phyloP scores from a whole-genome alignment of 2,888 invertebrate species.

The Cantharis rufa region DNA sequence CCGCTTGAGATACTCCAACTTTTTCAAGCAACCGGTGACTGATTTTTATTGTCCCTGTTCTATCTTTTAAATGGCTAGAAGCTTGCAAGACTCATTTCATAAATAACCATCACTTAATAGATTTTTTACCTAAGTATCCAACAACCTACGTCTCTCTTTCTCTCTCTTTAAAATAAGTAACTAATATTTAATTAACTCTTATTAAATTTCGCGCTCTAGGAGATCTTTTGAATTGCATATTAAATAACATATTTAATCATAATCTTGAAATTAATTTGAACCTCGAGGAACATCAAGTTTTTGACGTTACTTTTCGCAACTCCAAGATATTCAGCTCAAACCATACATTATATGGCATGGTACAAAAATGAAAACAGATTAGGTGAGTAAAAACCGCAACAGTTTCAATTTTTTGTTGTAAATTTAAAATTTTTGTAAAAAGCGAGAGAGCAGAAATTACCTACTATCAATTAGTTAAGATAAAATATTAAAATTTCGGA shows the following conservation, averaged over 20 bases:
- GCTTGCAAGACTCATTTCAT: not conserved
- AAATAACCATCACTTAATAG: not conserved
- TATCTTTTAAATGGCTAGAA: not conserved
- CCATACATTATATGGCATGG: not conserved
- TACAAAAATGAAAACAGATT: not conserved
- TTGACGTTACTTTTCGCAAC: not conserved
- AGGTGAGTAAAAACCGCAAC: not conserved
- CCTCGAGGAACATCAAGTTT: not conserved
- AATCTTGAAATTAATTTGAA: too few species aligned
- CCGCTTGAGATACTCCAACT: not conserved
- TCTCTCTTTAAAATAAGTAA: not conserved
- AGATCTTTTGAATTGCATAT: not conserved
- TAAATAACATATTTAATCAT: too few species aligned
- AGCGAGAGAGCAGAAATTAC: not conserved
- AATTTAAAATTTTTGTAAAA: not conserved
- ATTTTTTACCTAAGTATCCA: not conserved
- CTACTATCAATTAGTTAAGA: not conserved
- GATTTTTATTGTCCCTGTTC: not conserved
- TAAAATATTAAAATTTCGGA: not conserved
- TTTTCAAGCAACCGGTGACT: not conserved
- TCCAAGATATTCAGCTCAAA: not conserved
- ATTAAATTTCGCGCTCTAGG: not conserved
- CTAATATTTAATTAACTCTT: not conserved
- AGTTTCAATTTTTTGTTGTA: not conserved
- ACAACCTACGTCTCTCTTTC: not conserved